Evolutionary conservation across 2,113 vertebrate species (phyloP), one percentile per base, ranked within the genome.

Genomic region (Atlantisia rogersi): DNA sequence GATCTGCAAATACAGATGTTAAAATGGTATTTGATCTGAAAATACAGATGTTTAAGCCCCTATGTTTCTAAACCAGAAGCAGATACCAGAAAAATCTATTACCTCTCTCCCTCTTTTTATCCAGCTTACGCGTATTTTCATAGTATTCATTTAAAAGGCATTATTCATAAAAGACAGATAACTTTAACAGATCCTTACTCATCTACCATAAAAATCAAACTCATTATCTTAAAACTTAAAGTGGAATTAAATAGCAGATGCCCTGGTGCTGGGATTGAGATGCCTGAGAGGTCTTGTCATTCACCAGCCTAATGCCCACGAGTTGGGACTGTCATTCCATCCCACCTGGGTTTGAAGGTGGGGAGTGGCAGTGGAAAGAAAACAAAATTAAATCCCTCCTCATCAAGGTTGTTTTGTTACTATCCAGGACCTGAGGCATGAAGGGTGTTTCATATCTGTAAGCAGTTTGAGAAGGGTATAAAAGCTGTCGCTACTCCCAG

Each of bases 321-420:
- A 20, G 14, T 46, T 40, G 39, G 50, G 82, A 70, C 14, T 21
- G 48, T 60, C 59, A 15, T 14, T 17, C 39, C 19, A 46, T 77
- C 64, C 60, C 35, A 9, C 82, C 40, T 31, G 25, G 8, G 80
- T 39, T 60, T 16, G 53, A 4, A 40, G 15, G 22, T 77, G 88
- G 82, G 93, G 95, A 95, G 85, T 77, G 88, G 91, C 82, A 68
- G 31, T 74, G 91, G 85, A 77, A 60, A 77, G 69, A 58, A 46
- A 87, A 55, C 82, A 86, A 67, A 90, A 95, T 82, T 81, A 81
- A 92, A 92, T 84, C 86, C 69, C 29, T 90, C 78, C 18, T 3
- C 7, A 12, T 15, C 12, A 28, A 37, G 64, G 35, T 22, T 60
- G 78, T 77, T 87, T 39, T 37, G 31, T 50, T 18, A n/a, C 68